These are phyloP conservation scores for Formicarius rufipectus DNA, from an alignment of 2,113 vertebrate species.

Conservation along the genomic window DNA sequence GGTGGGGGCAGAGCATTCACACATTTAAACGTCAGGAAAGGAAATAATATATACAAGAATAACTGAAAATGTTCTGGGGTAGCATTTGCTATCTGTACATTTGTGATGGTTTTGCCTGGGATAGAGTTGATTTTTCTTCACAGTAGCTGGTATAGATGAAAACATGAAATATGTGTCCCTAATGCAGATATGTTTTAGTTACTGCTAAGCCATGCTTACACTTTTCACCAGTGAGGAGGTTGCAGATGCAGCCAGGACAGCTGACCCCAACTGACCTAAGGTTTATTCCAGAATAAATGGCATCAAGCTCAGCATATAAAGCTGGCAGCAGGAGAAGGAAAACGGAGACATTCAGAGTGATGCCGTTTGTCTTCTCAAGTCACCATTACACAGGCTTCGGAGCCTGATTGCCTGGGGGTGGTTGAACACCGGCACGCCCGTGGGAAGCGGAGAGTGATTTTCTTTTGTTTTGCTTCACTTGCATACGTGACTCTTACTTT, in stretches of 20 bases:
- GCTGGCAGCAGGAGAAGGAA: no score
- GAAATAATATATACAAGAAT: not conserved
- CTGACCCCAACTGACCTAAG: not conserved
- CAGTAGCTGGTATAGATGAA: not conserved
- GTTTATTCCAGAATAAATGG: not conserved
- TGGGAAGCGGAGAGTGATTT: not conserved
- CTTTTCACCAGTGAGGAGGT: not conserved
- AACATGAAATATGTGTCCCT: accelerated
- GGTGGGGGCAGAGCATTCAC: not conserved
- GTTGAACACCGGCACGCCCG: not conserved
- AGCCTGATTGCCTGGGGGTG: not conserved
- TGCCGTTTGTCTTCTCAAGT: not conserved
- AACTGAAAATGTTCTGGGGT: not conserved
- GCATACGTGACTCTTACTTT: not conserved
- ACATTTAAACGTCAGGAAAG: not conserved
- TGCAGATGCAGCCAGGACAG: not conserved
- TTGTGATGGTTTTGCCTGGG: not conserved
- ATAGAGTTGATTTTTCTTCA: not conserved
- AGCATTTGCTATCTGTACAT: not conserved
- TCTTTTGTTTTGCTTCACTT: not conserved
- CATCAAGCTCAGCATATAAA: not conserved
- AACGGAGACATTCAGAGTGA: not conserved
- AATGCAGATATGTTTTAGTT: not conserved
- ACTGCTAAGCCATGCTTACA: not conserved
- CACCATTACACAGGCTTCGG: accelerated